Base-by-base conservation (phyloP, 1,140 invertebrate genomes). In the Aphis gossypii region DNA sequence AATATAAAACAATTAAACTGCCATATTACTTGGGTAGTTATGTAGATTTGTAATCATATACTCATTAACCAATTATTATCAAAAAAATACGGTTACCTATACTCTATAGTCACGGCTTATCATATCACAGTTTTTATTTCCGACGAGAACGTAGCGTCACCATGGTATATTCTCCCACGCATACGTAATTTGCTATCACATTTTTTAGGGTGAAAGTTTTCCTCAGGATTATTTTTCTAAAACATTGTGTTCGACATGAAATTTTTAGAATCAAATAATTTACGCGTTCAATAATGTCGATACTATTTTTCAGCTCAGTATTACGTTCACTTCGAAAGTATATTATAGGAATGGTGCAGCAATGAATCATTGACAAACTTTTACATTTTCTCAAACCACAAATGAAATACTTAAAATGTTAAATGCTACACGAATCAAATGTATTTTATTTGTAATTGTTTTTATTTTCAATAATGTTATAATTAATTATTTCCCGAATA, bases 241-340 rank as follows among this genome's bases (percentile, higher is more conserved):
- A 41, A 89, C 48, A 56, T 23, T 86, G 30, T 25, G 48, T 51
- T 48, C 18, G n/a, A 89, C 21, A 51, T n/a, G n/a, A 51, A 89
- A 89, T 89, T 89, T 56, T 89, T 56, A 6, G 21, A 89, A 89
- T 89, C 88, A 89, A 89, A 89, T 56, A 89, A 56, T 89, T 54
- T 89, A 89, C 46, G 30, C 30, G 6, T 48, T 48, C 86, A 14
- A 87, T 89, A 89, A 89, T 38, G 51, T 56, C 88, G 88, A 89
- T 89, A 89, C 4, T 89, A 56, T 89, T 38, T 30, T 41, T 56
- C 35, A 25, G 88, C 25, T 23, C 21, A 35, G 41, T 41, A 89
- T 56, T 88, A 89, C 90, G 90, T 91, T 91, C 90, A 91, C 90
- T 91, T 91, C 68, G 90, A 91, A 91, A 91, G 90, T 89, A 48